Base-by-base conservation (phyloP, 2,888 invertebrate species). In the Ochropleura plecta region DNA sequence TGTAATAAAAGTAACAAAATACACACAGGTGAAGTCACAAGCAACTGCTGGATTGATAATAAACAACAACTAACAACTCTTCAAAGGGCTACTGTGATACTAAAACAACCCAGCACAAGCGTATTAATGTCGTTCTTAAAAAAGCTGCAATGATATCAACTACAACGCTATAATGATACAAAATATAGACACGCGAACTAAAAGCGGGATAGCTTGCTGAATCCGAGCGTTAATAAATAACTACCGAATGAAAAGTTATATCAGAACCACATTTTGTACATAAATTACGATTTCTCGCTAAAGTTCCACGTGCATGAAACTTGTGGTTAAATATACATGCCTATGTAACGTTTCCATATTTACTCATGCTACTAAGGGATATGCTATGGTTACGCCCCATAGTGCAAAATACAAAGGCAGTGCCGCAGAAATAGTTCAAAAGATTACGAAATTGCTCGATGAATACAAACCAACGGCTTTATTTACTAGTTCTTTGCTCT, bases 241-340 rank as follows among this genome's bases (percentile, higher is more conserved):
- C 76, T 75, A 71, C 69, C 57, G 65, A 81, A 85, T 85, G 84
- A 81, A 85, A 83, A 85, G 78, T 85, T 85, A 83, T 76, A 85
- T 81, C 78, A 78, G 72, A 51, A 81, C 74, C 78, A 74, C 86
- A 76, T 81, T 85, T 85, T 65, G 70, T 76, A 74, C 78, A 83
- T 85, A 85, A 81, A 83, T 83, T 81, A 85, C 65, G 44, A 81
- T 76, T 83, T 78, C 83, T 40, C 78, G 74, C 70, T 76, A 68
- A 83, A 85, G 76, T 85, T 81, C 20, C 62, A 83, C 76, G 66
- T 73, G 68, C 49, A 78, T 18, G 75, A 73, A 81, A 70, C 57
- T 78, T 60, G 20, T 59, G 10, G 73, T 53, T 71, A 70, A 70
- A 83, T 77, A 66, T 64, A 65, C 62, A 59, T 40, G 18, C 20